These are phyloP conservation scores for Cyclura pinguis DNA, from an alignment of 2,797 vertebrate species.

Conservation along the genomic window DNA sequence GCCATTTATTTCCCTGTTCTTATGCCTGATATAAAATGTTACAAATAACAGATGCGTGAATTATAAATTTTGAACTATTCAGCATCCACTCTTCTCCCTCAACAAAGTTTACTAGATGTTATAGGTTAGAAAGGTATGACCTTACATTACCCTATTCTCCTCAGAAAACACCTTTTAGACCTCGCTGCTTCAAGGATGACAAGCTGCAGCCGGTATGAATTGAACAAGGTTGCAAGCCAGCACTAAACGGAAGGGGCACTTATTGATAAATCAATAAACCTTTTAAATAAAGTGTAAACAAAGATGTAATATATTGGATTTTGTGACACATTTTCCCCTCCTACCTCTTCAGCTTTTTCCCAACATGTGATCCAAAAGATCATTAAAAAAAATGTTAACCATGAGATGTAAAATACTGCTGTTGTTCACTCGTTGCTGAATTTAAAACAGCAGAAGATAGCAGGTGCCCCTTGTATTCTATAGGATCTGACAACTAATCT, in stretches of 20 bases:
- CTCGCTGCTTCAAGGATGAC: conserved; percentile 48
- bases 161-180: conserved; percentile 44
- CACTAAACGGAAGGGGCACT: conserved; percentile 48
- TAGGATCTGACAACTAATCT: conserved; percentile 64
- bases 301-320: conserved; percentile 62
- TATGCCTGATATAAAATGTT: conserved; percentile 49
- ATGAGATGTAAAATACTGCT: conserved; percentile 46
- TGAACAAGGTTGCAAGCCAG: conserved; percentile 49
- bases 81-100: not conserved
- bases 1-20: conserved; percentile 35
- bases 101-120: conserved; percentile 49
- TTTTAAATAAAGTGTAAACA: conserved; percentile 66
- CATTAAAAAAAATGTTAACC: conserved; percentile 33
- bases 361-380: not conserved
- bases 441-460: conserved; percentile 59
- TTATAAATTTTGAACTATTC: conserved; percentile 54
- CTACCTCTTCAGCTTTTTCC: not conserved
- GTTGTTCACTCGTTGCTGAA: conserved; percentile 48
- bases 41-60: conserved; percentile 55
- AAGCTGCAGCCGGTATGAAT: conserved; percentile 52
- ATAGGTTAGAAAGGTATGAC: conserved; percentile 57
- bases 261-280: conserved; percentile 63
- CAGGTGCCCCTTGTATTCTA: conserved; percentile 45
- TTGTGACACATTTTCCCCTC: conserved; percentile 55
- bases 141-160: conserved; percentile 49